Conservation (phyloP, 2,888 invertebrate species). For the Stenurella melanura region DNA sequence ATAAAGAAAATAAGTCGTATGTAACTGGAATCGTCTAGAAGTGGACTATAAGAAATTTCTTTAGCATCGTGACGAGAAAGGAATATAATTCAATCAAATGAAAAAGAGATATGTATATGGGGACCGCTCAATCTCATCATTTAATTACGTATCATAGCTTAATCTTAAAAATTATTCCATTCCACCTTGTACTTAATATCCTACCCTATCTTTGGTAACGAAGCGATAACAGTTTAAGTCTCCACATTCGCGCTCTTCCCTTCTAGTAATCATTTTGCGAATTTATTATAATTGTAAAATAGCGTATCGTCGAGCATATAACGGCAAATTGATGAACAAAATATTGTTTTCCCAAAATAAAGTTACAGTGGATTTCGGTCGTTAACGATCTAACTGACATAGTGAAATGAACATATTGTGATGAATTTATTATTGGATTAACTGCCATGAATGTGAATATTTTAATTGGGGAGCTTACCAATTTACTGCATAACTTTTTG, state of each 20-base stretch:
- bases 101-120: too few species aligned
- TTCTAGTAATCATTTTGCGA: background rate
- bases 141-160: too few species aligned
- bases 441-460: slow-evolving; percentile 13
- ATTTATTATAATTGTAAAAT: slow-evolving; percentile 10
- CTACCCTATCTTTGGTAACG: background rate
- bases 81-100: too few species aligned
- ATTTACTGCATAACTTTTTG: background rate
- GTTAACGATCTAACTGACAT: slow-evolving; percentile 19
- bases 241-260: background rate
- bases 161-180: background rate
- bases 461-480: slow-evolving; percentile 6
- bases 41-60: too few species aligned
- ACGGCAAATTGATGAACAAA: slow-evolving; percentile 9
- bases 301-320: slow-evolving; percentile 6
- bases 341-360: slow-evolving; percentile 12
- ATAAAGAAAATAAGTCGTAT: too few species aligned
- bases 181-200: background rate
- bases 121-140: too few species aligned
- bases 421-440: slow-evolving; percentile 27
- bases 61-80: too few species aligned
- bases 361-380: slow-evolving; percentile 10
- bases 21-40: too few species aligned
- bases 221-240: slow-evolving; percentile 3
- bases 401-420: slow-evolving; percentile 23